These are phyloP conservation scores for Pyrrhia umbra DNA, from an alignment of 2,888 invertebrate species.

Conservation along the genomic window DNA sequence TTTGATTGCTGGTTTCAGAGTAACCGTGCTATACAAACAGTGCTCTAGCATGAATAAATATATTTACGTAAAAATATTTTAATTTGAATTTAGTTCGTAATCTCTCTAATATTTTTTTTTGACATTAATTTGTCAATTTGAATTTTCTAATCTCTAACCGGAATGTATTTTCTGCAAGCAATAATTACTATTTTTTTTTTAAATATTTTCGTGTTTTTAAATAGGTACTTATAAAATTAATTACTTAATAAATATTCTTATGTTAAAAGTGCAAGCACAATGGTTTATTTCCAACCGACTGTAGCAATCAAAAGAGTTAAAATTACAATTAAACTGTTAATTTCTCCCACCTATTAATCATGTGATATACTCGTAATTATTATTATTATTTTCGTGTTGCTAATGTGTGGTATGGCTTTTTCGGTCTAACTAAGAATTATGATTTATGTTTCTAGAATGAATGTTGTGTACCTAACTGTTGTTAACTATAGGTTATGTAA, in stretches of 20 bases:
- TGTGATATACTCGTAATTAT: constrained; percentile 65
- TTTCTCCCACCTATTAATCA: constrained; percentile 68
- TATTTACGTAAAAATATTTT: too few relatives aligned
- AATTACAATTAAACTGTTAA: constrained; percentile 15
- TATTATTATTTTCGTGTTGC: constrained; percentile 19
- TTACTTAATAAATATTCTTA: too few relatives aligned
- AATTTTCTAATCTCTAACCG: too few relatives aligned
- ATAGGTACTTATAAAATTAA: too few relatives aligned
- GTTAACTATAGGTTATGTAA: constrained; percentile 45
- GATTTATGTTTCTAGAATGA: constrained; percentile 21
- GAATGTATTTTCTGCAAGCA: too few relatives aligned
- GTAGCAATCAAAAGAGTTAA: constrained; percentile 11
- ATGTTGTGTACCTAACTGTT: constrained; percentile 40
- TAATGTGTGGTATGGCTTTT: not conserved
- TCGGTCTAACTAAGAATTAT: not conserved
- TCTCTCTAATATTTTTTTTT: too few relatives aligned
- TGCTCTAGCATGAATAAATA: not conserved
- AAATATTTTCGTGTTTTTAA: too few relatives aligned
- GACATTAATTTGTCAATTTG: too few relatives aligned
- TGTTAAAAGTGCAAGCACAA: too few relatives aligned
- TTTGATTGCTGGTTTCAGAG: not conserved
- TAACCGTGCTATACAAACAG: too few relatives aligned
- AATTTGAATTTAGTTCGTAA: too few relatives aligned
- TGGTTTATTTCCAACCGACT: not conserved
- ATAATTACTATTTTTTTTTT: too few relatives aligned